Base-by-base conservation (phyloP, 2,797 vertebrate species). In the Megalops cyprinoides region DNA sequence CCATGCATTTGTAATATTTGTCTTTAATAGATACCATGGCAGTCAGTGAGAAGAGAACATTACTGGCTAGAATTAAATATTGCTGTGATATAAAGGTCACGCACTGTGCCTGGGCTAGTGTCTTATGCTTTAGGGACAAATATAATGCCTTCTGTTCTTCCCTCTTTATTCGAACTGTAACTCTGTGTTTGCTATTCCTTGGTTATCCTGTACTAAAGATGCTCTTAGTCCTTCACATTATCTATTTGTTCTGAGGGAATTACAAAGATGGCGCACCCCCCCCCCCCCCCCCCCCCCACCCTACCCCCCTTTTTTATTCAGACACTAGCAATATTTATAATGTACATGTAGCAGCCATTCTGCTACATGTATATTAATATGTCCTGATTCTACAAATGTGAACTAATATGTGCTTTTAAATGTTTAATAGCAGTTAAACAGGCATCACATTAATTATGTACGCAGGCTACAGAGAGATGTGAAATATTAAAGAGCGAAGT, bases 401-500 rank as follows among this genome's bases (percentile, higher is more conserved):
- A 82, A 77, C 67, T 53, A 56, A 34, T 77, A 53, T 37, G 39
- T 79, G 15, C 65, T 73, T 82, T 79, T 84, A 83, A 83, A 82
- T 86, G 79, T 85, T 86, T 85, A 81, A 86, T 82, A 62, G 46
- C 46, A 82, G 84, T 88, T 84, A 86, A 83, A 85, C 82, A 58
- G 81, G 84, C 80, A 81, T 81, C 39, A n/a, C 79, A 84, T 85
- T 81, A 86, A 86, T 84, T 79, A 86, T 87, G 65, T 58, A 87
- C 46, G 55, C 79, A 60, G 28, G 44, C 3, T 79, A 77, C 73
- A 77, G 42, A 83, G 67, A 69, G 8, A 84, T 79, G 58, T 84
- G 55, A 81, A 84, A 79, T 79, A 83, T 83, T 81, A 58, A 82
- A 34, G 78, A 84, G 81, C 73, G 79, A 39, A 65, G 53, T 55